Conservation (phyloP, 2,888 invertebrate species). For the Mesochorus sp. region DNA sequence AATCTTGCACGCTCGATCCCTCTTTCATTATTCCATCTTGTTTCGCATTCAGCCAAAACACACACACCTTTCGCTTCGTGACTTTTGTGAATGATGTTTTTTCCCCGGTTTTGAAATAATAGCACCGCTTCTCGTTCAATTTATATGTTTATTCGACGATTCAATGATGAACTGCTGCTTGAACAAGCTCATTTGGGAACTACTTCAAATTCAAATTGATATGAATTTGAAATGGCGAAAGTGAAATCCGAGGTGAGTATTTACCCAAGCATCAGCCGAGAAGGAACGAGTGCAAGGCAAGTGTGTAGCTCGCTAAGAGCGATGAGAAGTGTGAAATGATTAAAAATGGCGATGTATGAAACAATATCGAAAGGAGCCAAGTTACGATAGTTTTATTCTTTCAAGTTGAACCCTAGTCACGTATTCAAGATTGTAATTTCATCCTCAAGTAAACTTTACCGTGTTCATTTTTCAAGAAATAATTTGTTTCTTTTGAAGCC, state of each 20-base stretch:
- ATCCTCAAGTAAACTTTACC: too few relatives aligned
- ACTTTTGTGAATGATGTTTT: conserved; percentile 14
- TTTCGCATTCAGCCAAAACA: conserved; percentile 37
- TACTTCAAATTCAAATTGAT: too few relatives aligned
- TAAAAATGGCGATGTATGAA: conserved; percentile 39
- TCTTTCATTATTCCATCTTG: conserved; percentile 30
- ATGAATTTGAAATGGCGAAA: too few relatives aligned
- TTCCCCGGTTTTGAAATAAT: background rate
- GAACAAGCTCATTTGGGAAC: too few relatives aligned
- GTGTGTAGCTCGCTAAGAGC: conserved; percentile 11
- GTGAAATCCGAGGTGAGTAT: too few relatives aligned
- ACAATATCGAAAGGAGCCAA: conserved; percentile 25
- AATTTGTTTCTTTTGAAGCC: too few relatives aligned
- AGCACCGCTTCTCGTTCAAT: conserved; percentile 18
- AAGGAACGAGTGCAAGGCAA: background rate
- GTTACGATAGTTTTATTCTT: conserved; percentile 5
- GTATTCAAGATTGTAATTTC: background rate
- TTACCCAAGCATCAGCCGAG: conserved; percentile 32
- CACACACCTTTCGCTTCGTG: conserved; percentile 24
- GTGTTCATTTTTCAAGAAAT: too few relatives aligned
- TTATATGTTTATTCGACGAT: conserved; percentile 17
- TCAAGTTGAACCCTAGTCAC: background rate
- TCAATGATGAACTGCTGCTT: too few relatives aligned
- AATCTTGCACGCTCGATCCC: background rate
- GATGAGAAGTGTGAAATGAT: conserved; percentile 24